phyloP scores from a whole-genome alignment of 1,140 invertebrate genomes.

The Argopecten irradians region DNA sequence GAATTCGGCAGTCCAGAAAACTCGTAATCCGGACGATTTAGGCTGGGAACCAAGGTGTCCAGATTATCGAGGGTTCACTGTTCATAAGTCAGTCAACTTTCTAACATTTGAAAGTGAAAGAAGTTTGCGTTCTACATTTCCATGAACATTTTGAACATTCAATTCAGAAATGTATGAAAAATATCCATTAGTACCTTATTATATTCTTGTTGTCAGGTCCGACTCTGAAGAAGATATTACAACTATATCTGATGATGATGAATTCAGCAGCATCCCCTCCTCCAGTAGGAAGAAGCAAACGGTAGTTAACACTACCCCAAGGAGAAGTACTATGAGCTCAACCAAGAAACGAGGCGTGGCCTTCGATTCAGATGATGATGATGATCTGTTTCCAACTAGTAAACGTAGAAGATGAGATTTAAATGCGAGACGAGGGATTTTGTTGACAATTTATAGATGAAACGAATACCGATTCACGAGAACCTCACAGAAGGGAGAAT shows the following conservation, averaged over 20 bases:
- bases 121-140: not conserved
- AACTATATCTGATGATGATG: conserved; percentile 57
- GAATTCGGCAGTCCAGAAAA: too few relatives aligned
- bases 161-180: not conserved
- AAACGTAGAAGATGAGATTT: conserved; percentile 54
- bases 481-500: too few relatives aligned
- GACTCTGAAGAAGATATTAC: conserved; percentile 43
- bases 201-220: not conserved
- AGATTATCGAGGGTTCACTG: too few relatives aligned
- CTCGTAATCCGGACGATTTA: too few relatives aligned
- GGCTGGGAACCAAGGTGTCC: too few relatives aligned
- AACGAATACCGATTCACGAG: too few relatives aligned
- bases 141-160: not conserved
- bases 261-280: conserved; percentile 40
- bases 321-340: not conserved
- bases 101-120: too few relatives aligned
- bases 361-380: conserved; percentile 58
- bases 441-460: too few relatives aligned
- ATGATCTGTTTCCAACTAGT: conserved; percentile 50
- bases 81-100: too few relatives aligned
- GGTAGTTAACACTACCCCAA: conserved; percentile 24
- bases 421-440: not conserved
- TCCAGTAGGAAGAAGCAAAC: conserved; percentile 43
- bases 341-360: conserved; percentile 47
- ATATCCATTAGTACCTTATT: too few relatives aligned